Percentiles rank a stretch among this genome's conserved stretches.
Conservation (phyloP, 2,797 vertebrate species). For the Sciurus carolinensis region DNA sequence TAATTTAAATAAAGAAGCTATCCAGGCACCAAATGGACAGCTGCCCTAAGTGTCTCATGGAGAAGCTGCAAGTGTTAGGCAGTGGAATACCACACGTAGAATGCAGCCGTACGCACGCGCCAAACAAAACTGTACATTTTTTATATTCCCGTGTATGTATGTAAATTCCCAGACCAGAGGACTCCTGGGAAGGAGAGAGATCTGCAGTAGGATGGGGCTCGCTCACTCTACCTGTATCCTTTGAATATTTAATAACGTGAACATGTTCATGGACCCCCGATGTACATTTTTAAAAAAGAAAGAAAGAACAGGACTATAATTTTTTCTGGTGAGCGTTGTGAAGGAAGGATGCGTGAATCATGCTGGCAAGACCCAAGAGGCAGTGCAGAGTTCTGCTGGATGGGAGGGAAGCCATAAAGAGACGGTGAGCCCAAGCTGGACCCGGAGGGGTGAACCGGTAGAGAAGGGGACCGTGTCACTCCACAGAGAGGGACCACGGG, state of each 20-base stretch:
- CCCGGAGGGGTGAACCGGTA: not conserved
- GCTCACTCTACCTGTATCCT: not conserved
- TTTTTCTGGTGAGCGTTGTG: not conserved
- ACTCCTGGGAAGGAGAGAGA: not conserved
- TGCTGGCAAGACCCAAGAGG: not conserved
- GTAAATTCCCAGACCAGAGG: not conserved
- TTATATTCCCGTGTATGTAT: not conserved
- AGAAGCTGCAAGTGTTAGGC: not conserved
- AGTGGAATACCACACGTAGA: not conserved
- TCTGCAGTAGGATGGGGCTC: not conserved
- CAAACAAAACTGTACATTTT: not conserved
- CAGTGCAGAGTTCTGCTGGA: not conserved
- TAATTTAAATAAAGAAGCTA: not conserved
- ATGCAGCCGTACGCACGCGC: not conserved
- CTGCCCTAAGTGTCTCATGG: not conserved
- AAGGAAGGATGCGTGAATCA: not conserved
- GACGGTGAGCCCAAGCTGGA: not conserved
- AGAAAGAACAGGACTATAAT: not conserved
- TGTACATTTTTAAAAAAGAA: not conserved
- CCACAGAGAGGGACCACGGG: not conserved
- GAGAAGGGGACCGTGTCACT: no score
- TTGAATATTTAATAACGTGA: constrained; percentile 61
- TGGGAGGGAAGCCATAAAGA: not conserved
- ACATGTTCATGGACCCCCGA: not conserved
- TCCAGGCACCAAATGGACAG: not conserved